phyloP scores from a whole-genome alignment of 2,797 vertebrate genomes.

The Ctenosaura bakeri region DNA sequence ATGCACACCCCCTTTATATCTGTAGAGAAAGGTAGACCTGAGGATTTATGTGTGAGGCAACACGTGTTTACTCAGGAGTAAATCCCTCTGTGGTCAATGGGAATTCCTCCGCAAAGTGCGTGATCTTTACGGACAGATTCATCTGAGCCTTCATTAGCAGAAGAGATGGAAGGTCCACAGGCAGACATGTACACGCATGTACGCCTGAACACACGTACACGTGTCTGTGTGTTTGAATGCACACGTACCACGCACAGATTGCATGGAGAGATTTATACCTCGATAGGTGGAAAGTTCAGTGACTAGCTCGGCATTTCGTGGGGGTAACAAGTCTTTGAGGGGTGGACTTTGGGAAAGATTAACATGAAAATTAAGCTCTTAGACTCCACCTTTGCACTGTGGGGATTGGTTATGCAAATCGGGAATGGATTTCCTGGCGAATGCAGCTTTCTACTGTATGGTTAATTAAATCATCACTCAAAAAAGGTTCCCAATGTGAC shows the following conservation, averaged over 20 bases:
- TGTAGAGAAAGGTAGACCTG: neutral
- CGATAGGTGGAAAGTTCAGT: slow-evolving; percentile 61
- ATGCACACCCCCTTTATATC: too few relatives aligned
- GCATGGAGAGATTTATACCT: neutral
- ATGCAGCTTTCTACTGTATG: slow-evolving; percentile 93
- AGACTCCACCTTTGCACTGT: slow-evolving; percentile 90
- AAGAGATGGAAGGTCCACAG: neutral
- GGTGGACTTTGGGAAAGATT: slow-evolving; percentile 23
- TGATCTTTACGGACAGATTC: neutral
- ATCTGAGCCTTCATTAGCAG: too few relatives aligned
- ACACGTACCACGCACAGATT: too few relatives aligned
- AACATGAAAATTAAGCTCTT: slow-evolving; percentile 66
- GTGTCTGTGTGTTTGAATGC: too few relatives aligned
- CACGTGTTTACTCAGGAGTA: neutral
- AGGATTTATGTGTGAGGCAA: neutral
- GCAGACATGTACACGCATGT: neutral
- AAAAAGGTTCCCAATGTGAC: slow-evolving; percentile 88
- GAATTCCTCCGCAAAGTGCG: neutral
- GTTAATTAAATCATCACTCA: slow-evolving; percentile 99
- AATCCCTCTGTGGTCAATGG: neutral
- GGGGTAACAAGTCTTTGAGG: slow-evolving; percentile 74
- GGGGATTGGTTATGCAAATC: slow-evolving; percentile 94
- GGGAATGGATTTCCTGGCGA: slow-evolving; percentile 87
- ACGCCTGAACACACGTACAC: neutral
- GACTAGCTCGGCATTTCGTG: slow-evolving; percentile 69